Base-by-base conservation (phyloP, 1,140 invertebrate species). In the Nomia melanderi region DNA sequence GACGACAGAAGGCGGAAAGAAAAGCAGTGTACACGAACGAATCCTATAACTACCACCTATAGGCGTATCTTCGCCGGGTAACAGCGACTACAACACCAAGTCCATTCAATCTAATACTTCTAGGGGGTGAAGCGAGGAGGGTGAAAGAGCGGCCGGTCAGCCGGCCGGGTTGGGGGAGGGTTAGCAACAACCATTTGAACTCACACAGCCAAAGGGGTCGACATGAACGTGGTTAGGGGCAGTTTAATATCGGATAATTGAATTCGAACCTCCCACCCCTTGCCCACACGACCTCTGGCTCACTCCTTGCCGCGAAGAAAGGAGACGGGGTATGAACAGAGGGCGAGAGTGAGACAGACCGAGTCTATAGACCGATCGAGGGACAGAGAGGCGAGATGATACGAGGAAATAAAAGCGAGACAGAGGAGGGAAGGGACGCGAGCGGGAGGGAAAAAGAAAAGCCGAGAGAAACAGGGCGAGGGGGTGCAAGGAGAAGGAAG, bases 201-300 rank as follows among this genome's bases (percentile, higher is more conserved):
- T 83, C 86, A 87, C 83, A 88, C 86, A 86, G 82, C 76, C 86
- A 88, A 88, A 85, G 83, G 86, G 84, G 81, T 79, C 84, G 85
- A 86, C 89, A 91, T 88, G 88, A 88, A 90, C 89, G 87, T 89
- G 88, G 90, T 90, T 89, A 92, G 88, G 90, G 89, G 91, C 87
- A 91, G 90, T 92, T 92, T 92, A 92, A 92, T 92, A 92, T 92
- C 91, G 90, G 90, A 92, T 92, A 92, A 92, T 92, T 92, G 91
- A 92, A 92, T 92, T 90, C 90, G 87, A 90, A 87, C 85, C 85
- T 86, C 84, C 86, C 83, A 81, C 84, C 75, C 80, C 73, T 81
- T 70, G 57, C 70, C 65, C 78, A 64, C 78, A 82, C 70, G 72
- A 77, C 75, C 82, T 79, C 78, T 77, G 74, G 65, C 71, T 83